Percentiles rank a stretch among this genome's conserved stretches.
Conservation (phyloP, 64 coral and sea anemone genomes). For the Dendronephthya gigantea region DNA sequence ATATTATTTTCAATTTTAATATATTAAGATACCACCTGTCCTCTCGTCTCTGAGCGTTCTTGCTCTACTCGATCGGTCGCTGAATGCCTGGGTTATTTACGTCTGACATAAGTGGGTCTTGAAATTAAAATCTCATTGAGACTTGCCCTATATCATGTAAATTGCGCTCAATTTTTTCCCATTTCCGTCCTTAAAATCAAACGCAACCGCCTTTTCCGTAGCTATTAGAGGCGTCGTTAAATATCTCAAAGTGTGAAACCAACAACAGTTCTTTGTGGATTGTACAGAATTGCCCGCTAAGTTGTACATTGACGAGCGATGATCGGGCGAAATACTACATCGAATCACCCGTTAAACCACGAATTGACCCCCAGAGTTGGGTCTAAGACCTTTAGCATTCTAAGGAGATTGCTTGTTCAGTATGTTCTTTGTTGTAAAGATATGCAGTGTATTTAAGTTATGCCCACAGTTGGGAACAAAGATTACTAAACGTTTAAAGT, state of each 20-base stretch:
- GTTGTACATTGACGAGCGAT: no score
- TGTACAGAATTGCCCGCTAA: no score
- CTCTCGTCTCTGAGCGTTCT: neutral
- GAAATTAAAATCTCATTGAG: no score
- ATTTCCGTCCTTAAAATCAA: neutral
- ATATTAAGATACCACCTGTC: neutral
- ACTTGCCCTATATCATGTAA: neutral
- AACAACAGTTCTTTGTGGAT: neutral
- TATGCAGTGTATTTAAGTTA: neutral
- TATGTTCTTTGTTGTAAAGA: neutral
- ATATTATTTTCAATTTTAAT: neutral
- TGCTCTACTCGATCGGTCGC: no score
- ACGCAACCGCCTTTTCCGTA: neutral
- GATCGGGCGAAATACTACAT: no score
- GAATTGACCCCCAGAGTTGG: no score
- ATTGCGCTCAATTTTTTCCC: neutral
- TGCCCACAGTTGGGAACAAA: neutral
- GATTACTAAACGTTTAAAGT: neutral
- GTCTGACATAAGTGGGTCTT: neutral
- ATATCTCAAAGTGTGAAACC: neutral
- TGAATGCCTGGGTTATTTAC: neutral
- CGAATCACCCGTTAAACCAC: no score
- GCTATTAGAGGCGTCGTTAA: neutral
- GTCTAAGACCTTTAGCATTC: neutral
- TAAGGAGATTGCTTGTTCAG: neutral